phyloP scores from a whole-genome alignment of 1,140 invertebrate genomes.

The Aculops lycopersici region DNA sequence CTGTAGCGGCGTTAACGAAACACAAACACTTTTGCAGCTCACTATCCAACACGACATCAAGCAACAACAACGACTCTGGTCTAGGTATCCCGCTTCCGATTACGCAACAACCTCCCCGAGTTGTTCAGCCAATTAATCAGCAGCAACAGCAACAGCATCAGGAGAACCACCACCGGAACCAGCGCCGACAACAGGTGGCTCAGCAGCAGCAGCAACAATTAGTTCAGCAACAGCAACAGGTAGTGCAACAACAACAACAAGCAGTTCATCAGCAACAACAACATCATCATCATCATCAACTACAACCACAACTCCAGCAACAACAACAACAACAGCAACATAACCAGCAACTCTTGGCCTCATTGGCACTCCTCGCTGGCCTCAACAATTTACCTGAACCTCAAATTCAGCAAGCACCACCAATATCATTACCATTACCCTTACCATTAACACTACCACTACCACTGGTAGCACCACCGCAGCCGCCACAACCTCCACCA shows the following conservation, averaged over 20 bases:
- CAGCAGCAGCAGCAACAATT: background rate
- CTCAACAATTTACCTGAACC: background rate
- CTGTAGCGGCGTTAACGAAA: conserved; percentile 33
- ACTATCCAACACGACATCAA: background rate
- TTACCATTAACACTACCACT: background rate
- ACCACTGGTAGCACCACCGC: background rate
- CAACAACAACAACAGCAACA: too few relatives aligned
- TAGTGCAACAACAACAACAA: conserved; percentile 3
- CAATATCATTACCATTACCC: background rate
- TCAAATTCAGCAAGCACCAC: background rate
- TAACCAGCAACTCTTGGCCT: too few relatives aligned
- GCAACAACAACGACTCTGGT: too few relatives aligned
- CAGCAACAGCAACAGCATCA: background rate
- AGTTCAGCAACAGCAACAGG: conserved; percentile 2
- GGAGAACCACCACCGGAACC: too few relatives aligned
- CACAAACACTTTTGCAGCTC: conserved; percentile 21
- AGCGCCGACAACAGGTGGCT: background rate
- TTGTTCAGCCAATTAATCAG: background rate
- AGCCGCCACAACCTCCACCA: background rate
- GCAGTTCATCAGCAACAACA: too few relatives aligned
- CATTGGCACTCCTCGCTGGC: too few relatives aligned
- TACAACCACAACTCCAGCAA: too few relatives aligned
- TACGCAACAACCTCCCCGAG: too few relatives aligned
- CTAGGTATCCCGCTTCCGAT: too few relatives aligned
- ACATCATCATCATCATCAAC: too few relatives aligned